Base-by-base conservation (phyloP, 2,797 vertebrate genomes). In the Myiotriccus ornatus region DNA sequence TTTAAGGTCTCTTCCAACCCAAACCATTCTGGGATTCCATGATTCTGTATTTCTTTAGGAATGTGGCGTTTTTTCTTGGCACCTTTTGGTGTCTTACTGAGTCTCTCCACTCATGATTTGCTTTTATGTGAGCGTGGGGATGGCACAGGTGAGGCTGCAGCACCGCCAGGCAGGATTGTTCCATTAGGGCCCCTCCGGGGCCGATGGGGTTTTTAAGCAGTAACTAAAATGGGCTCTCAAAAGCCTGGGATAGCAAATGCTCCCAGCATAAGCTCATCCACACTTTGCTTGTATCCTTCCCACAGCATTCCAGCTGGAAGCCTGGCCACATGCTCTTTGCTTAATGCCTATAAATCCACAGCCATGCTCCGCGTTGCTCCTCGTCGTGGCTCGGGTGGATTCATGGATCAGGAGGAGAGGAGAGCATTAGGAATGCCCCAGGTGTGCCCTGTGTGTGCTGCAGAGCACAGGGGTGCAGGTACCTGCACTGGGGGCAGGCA, bases 361-460 rank as follows among this genome's bases (percentile, higher is more conserved):
- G 4, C 43, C 17, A 28, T 15, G 60, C 73, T 14, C 18, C 2
- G 0, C 1, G 4, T 59, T 56, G 49, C 34, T 68, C 32, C 34
- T 28, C 11, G 0, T 34, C 2, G 1, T 12, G 4, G 37, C 76
- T 70, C 3, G 0, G 39, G 1, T 9, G 43, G 68, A 27, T 46
- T 50, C 17, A 1, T 20, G 34, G 43, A 3, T 27, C 34, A 6
- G 25, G 24, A 35, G 81, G 14, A 35, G 25, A 35, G 82, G 14
- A 24, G 32, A 6, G 1, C 1, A 2, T 64, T 34, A 18, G 70
- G 21, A 34, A 60, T 24, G 50, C 3, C 13, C 18, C 55, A 7
- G 1, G 25, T 57, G 43, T 30, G 63, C 37, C 30, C 7, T 2
- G 30, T 8, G 0, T 16, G n/a, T 13, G 24, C 47, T 23, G 62